Base-by-base conservation (phyloP, 2,113 vertebrate genomes). In the Acanthochromis polyacanthus region DNA sequence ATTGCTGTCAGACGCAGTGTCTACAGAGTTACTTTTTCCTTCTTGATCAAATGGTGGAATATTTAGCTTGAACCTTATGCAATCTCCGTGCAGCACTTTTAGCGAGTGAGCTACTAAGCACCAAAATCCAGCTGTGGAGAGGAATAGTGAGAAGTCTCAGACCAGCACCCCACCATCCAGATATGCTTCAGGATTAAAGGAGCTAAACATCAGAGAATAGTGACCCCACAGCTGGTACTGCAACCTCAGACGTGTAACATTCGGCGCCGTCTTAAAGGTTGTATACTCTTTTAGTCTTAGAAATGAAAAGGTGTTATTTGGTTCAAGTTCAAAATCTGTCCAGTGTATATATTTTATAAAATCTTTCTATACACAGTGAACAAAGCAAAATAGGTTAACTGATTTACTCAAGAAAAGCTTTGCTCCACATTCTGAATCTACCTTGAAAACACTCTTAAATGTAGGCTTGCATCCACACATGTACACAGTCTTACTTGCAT, bases 41-140 rank as follows among this genome's bases (percentile, higher is more conserved):
- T 17, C 17, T 81, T 70, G 67, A 62, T 84, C 73, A 85, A 78
- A 68, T 78, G 40, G 43, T 70, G 46, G 50, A 85, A 62, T 28
- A 64, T 78, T 69, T 78, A 43, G 23, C 56, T 48, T 76, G 66
- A 88, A 48, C 28, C 82, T 55, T 3, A 71, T 77, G 58, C 67
- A 76, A 68, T 50, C 64, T 72, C 20, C 52, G 23, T 45, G 48
- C 48, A 59, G 25, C 36, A 32, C 10, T 16, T 40, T 50, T 50
- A n/a, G 32, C 10, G 6, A 36, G 7, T 36, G 1, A 36, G 32
- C 8, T 30, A 30, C 30, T 30, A 6, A 30, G 30, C 6, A 36
- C 32, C 8, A 9, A 36, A 8, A 36, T 9, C 32, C 32, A 36
- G 32, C 32, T 10, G 32, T 36, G 32, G 32, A 9, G 32, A 36